phyloP scores from a whole-genome alignment of 2,888 invertebrate genomes.

The Drosophila prolongata region DNA sequence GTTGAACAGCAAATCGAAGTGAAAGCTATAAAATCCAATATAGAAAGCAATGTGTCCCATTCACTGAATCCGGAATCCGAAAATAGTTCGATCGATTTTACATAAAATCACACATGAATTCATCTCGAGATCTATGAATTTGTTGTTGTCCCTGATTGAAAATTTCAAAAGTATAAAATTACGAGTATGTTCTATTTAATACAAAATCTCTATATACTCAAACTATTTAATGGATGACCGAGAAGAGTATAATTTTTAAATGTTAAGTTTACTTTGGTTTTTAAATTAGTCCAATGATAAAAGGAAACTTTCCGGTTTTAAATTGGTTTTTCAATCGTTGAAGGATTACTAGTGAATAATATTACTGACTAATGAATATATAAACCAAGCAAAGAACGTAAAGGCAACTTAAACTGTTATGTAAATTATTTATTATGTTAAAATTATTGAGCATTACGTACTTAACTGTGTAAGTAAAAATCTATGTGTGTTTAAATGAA shows the following conservation, averaged over 20 bases:
- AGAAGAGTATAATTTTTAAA: constrained; percentile 54
- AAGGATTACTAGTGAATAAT: constrained; percentile 64
- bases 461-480: constrained; percentile 73
- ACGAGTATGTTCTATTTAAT: constrained; percentile 55
- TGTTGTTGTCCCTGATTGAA: constrained; percentile 59
- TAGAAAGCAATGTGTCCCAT: constrained; percentile 12
- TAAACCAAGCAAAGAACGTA: constrained; percentile 44
- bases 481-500: constrained; percentile 48
- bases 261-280: constrained; percentile 57
- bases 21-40: constrained; percentile 21
- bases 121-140: constrained; percentile 47
- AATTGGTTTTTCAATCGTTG: constrained; percentile 50
- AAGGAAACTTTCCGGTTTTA: constrained; percentile 24
- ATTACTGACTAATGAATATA: constrained; percentile 46
- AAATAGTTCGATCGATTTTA: constrained; percentile 28
- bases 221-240: constrained; percentile 63
- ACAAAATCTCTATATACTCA: constrained; percentile 37
- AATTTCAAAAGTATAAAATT: constrained; percentile 44
- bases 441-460: constrained; percentile 55
- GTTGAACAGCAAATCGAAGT: constrained; percentile 47
- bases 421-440: constrained; percentile 80
- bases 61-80: constrained; percentile 8
- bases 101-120: constrained; percentile 20
- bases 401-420: constrained; percentile 74
- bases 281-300: constrained; percentile 33